phyloP scores from a whole-genome alignment of 2,797 vertebrate genomes.

The Lagocephalus sceleratus region DNA sequence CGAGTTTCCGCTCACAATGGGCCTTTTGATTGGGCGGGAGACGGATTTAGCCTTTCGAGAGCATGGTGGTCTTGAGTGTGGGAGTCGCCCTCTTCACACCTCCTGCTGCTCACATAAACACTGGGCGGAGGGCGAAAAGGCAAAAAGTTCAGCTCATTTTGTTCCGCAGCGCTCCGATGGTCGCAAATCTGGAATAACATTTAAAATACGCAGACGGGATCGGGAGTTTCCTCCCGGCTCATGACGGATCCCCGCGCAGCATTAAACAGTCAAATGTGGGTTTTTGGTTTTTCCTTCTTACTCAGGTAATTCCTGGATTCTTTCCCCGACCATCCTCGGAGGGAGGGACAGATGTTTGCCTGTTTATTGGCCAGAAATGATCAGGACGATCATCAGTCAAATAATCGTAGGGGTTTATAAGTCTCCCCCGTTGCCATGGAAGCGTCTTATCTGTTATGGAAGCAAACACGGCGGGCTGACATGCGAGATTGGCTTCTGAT shows the following conservation, averaged over 20 bases:
- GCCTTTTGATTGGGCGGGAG: slow-evolving; percentile 43
- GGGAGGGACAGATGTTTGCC: slow-evolving; percentile 14
- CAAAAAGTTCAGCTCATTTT: slow-evolving; percentile 11
- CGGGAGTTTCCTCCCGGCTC: too few species aligned
- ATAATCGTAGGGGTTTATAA: too few species aligned
- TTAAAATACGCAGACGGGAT: too few species aligned
- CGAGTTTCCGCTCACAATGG: slow-evolving; percentile 21
- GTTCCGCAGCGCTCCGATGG: neutral
- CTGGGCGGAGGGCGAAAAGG: slow-evolving; percentile 4
- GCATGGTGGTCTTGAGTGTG: slow-evolving; percentile 46
- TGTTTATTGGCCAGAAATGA: slow-evolving; percentile 40
- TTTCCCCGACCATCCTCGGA: neutral
- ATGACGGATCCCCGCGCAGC: too few species aligned
- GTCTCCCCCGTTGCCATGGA: slow-evolving; percentile 21
- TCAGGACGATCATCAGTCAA: slow-evolving; percentile 11
- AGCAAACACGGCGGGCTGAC: slow-evolving; percentile 51
- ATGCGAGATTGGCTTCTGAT: slow-evolving; percentile 62
- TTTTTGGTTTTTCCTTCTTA: slow-evolving; percentile 11
- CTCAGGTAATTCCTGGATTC: slow-evolving; percentile 7
- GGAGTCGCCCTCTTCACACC: slow-evolving; percentile 55
- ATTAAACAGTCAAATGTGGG: slow-evolving; percentile 10
- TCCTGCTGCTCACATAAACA: slow-evolving; percentile 26
- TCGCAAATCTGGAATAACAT: too few species aligned
- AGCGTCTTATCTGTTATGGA: slow-evolving; percentile 52
- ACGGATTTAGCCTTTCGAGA: slow-evolving; percentile 41